A percentile compares a stretch with the other conserved stretches of the same genome.
These are phyloP conservation scores for Petrocephalus zakoni DNA, from an alignment of 2,113 vertebrate genomes.

Conservation along the genomic window DNA sequence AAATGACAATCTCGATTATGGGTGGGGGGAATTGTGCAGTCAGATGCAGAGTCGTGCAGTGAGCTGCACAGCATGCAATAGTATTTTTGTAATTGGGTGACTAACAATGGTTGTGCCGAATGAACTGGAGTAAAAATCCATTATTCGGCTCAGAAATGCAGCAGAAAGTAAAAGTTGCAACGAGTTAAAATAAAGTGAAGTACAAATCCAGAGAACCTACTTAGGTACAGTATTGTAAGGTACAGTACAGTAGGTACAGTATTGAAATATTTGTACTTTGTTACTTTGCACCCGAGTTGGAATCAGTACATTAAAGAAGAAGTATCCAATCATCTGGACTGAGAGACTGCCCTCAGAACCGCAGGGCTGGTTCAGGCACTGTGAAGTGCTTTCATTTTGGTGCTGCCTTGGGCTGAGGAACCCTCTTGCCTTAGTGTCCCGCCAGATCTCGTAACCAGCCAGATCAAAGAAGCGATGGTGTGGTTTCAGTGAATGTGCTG, in stretches of 20 bases:
- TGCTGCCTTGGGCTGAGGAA: not conserved
- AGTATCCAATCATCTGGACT: too few species aligned
- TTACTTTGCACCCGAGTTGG: too few species aligned
- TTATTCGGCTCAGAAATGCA: not conserved
- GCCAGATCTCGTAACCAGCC: not conserved
- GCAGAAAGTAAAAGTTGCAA: not conserved
- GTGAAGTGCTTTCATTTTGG: not conserved
- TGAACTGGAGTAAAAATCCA: not conserved
- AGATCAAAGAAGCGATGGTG: not conserved
- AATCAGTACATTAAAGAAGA: too few species aligned
- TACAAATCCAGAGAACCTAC: not conserved
- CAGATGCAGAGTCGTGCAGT: not conserved
- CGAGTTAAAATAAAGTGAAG: not conserved
- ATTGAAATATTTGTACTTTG: not conserved
- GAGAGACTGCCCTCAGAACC: too few species aligned
- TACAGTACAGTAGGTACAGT: too few species aligned
- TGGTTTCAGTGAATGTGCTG: not conserved
- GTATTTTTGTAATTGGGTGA: not conserved
- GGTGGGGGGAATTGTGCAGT: not conserved
- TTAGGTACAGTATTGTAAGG: not conserved
- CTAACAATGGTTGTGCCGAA: not conserved
- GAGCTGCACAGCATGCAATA: not conserved
- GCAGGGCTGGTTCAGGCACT: not conserved
- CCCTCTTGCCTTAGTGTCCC: not conserved
- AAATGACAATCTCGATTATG: not conserved